Conservation (phyloP, 1,140 invertebrate genomes). For the Halesus radiatus region DNA sequence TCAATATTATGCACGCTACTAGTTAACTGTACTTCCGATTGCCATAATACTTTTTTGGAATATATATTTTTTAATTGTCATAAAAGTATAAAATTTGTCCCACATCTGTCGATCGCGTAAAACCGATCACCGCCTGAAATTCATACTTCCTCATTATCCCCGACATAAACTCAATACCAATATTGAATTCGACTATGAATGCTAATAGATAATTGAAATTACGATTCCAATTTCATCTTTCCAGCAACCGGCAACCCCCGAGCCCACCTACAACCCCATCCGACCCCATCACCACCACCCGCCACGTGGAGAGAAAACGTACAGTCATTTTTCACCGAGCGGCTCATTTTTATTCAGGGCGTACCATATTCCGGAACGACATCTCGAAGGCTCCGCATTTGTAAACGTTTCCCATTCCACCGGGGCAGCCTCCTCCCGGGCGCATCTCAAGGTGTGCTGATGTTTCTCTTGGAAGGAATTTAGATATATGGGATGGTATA, state of each 20-base stretch:
- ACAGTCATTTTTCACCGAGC: conserved; percentile 55
- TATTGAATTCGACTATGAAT: conserved; percentile 3
- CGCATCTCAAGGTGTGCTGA: conserved; percentile 24
- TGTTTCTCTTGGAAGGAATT: conserved; percentile 26
- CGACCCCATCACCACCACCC: no score
- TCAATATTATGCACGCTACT: no score
- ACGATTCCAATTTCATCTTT: conserved; percentile 26
- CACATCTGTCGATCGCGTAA: no score
- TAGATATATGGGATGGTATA: conserved; percentile 31
- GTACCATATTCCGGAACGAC: conserved; percentile 56
- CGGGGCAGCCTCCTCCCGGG: not conserved
- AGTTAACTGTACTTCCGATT: no score
- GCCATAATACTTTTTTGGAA: no score
- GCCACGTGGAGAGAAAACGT: no score
- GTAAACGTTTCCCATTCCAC: conserved; percentile 54
- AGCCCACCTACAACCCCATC: not conserved
- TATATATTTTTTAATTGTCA: no score
- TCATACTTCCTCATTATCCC: no score
- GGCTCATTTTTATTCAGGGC: conserved; percentile 58
- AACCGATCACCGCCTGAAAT: no score
- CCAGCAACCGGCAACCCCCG: not conserved
- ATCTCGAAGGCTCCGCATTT: conserved; percentile 56
- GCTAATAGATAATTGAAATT: conserved; percentile 36
- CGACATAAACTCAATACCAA: not conserved
- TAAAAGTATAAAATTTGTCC: no score